Base-by-base conservation (phyloP, 2,113 vertebrate genomes). In the Pungitius pungitius region DNA sequence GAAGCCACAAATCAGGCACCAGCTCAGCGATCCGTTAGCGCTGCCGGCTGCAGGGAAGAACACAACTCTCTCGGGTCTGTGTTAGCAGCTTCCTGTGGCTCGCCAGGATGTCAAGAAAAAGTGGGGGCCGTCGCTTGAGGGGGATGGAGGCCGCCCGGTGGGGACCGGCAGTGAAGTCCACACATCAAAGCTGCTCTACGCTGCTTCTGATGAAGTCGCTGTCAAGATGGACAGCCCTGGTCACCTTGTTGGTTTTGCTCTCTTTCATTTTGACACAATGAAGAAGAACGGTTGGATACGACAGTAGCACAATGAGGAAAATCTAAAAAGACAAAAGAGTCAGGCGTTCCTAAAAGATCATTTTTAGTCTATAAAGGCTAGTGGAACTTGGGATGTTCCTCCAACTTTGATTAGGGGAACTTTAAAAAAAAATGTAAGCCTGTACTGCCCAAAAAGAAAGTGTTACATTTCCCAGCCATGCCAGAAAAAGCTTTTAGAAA, bases 101-200 rank as follows among this genome's bases (percentile, higher is more conserved):
- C n/a, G 57, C 56, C 1, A 15, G 78, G 56, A 67, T 79, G 70
- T 67, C 37, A n/a, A 33, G 51, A 47, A 52, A 62, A 47, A 68
- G 30, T 52, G 67, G 76, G 64, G 78, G 68, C 69, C 63, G 77
- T 49, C 45, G 61, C 60, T 73, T 8, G 1, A 33, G 33, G 33
- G 33, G 62, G 67, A 65, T 57, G 0, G 2, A 54, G 13, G 80
- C 40, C 1, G 20, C 73, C 75, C 56, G 1, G 18, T 14, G 78
- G 75, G 81, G 75, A 62, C 64, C 24, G 0, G 15, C 74, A 57
- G 49, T 39, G 45, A 63, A 65, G 33, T 69, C 70, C 49, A 14
- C 24, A 79, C 65, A 67, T 77, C 75, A 80, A 64, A 79, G 72
- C 1, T 18, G 64, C 71, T 2, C 13, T 74, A 69, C 66, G 59